Evolutionary conservation across 2,113 vertebrate genomes (phyloP).

Genomic region (Dasypus novemcinctus): DNA sequence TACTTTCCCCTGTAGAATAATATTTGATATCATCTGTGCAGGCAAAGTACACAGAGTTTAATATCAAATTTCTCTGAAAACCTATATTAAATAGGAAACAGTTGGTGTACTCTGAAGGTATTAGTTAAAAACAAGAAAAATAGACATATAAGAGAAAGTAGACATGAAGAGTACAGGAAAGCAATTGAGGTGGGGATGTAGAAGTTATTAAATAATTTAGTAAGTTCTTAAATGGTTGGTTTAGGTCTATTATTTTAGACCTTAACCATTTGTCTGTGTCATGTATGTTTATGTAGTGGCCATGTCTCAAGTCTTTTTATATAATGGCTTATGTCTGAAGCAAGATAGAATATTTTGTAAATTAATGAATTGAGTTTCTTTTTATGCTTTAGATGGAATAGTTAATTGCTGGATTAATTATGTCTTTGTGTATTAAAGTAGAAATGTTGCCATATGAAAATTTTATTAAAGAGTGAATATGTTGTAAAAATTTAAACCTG

Average conservation of each 20-base stretch:
- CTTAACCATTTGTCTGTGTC: background rate
- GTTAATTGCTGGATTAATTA: constrained; percentile 11
- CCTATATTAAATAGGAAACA: background rate
- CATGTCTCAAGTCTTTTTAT: background rate
- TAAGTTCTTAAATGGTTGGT: background rate
- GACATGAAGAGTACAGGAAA: background rate
- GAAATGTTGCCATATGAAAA: constrained; percentile 34
- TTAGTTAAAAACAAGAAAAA: constrained; percentile 32
- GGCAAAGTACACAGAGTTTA: background rate
- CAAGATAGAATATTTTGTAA: constrained; percentile 17
- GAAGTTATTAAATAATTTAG: background rate
- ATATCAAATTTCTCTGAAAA: background rate
- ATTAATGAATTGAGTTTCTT: constrained; percentile 18
- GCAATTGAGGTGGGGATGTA: background rate
- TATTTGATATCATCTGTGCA: background rate
- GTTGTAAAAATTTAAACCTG: background rate
- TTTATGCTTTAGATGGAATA: background rate
- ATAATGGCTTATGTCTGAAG: background rate
- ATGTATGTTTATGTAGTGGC: background rate
- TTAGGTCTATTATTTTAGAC: constrained; percentile 3
- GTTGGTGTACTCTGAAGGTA: background rate
- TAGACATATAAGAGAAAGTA: background rate
- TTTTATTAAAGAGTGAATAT: constrained; percentile 2
- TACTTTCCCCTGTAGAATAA: background rate
- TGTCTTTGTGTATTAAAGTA: background rate